Base-by-base conservation (phyloP, 2,113 vertebrate genomes). In the Passer montanus region DNA sequence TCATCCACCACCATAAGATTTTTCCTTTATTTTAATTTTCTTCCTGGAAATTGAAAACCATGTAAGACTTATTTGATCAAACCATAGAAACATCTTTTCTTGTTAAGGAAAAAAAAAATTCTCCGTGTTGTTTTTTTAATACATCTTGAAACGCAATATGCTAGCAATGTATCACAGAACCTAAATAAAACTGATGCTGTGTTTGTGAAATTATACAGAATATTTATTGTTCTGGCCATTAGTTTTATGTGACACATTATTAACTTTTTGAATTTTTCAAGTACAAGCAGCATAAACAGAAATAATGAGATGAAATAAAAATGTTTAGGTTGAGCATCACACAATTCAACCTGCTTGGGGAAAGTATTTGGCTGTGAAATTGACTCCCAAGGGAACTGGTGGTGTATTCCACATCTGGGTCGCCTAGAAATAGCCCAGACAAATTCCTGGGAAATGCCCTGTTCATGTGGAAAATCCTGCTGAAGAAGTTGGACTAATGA, bases 11-110 rank as follows among this genome's bases (percentile, higher is more conserved):
- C 56, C 24, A 0, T 63, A 62, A 68, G 58, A 58, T 59, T 82
- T 90, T 84, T 75, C 43, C 64, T 96, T 92, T 91, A 79, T 94
- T 95, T 95, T 90, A 90, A 96, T 95, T 90, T 90, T 75, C 85
- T 86, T 83, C 19, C 72, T 96, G 82, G 85, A 95, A 95, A 95
- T 91, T 70, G 92, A 90, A 97, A 96, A 74, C 58, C 47, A 30
- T 70, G 15, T 66, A 73, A 80, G 46, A 87, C 72, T 92, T 92
- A 77, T 84, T 96, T 88, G 90, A 74, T 66, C 88, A 77, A 92
- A 83, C 50, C 64, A 86, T 44, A 86, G 72, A 93, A 94, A 77
- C 35, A 74, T 66, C 33, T 88, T 90, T 94, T 87, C 74, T 83
- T 79, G 66, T 92, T 92, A 84, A 84, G 59, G 78, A 64, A 72